Percentiles rank a stretch among this genome's conserved stretches.
These are phyloP conservation scores for Megaleporinus macrocephalus DNA, from an alignment of 2,113 vertebrate species.

Conservation along the genomic window DNA sequence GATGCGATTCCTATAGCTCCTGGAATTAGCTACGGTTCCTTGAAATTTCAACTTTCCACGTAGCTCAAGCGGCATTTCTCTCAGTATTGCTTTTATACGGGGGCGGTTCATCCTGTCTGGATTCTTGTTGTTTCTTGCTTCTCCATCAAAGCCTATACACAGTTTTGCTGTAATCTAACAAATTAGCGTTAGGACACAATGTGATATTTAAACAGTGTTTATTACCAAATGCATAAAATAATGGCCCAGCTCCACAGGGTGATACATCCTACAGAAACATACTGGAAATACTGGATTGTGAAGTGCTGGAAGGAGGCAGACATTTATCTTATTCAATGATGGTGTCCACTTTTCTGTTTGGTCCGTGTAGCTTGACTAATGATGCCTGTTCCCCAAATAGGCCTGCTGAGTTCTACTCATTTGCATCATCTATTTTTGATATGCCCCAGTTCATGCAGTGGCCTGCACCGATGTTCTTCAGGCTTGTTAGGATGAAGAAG, in stretches of 20 bases:
- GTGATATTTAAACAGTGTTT: neutral
- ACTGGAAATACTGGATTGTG: neutral
- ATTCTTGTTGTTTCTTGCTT: neutral
- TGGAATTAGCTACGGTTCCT: neutral
- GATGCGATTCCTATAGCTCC: neutral
- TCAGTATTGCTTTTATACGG: neutral
- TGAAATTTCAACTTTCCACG: neutral
- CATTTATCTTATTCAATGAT: neutral
- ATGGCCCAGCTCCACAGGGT: neutral
- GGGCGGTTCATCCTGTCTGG: neutral
- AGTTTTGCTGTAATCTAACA: no score
- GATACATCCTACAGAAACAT: neutral
- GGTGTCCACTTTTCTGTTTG: neutral
- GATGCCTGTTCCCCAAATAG: neutral
- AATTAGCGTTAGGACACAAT: no score
- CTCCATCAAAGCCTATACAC: neutral
- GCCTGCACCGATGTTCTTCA: neutral
- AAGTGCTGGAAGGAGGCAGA: neutral
- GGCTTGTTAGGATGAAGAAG: neutral
- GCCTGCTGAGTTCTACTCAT: constrained; percentile 20
- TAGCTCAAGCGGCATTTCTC: neutral
- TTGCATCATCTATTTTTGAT: constrained; percentile 21
- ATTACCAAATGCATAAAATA: neutral
- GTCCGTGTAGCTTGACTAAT: neutral
- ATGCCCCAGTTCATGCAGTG: constrained; percentile 7